Evolutionary conservation across 1,140 invertebrate genomes (phyloP).

Genomic region (Ceratitis capitata): DNA sequence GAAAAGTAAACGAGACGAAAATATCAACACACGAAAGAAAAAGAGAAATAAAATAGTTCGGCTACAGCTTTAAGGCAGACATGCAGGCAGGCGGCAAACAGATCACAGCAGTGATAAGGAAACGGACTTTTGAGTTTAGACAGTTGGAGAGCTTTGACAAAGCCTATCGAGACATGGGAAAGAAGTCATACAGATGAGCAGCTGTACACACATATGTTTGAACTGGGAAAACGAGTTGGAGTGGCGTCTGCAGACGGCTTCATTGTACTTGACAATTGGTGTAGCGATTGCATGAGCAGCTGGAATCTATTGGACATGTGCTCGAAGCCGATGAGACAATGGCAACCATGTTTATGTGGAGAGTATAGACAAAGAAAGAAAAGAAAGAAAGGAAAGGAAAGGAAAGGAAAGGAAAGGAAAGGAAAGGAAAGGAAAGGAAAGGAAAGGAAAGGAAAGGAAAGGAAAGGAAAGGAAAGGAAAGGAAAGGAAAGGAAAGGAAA

Average conservation of each 20-base stretch:
- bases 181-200: background rate
- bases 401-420: no score
- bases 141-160: background rate
- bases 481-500: no score
- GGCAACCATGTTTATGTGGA: background rate
- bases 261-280: background rate
- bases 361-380: background rate
- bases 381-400: no score
- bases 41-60: background rate
- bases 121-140: constrained; percentile 20
- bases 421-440: no score
- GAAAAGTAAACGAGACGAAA: background rate
- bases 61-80: no score
- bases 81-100: background rate
- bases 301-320: background rate
- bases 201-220: background rate
- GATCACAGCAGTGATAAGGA: background rate
- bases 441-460: no score
- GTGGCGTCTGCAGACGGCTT: background rate
- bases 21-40: background rate
- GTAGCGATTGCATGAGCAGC: background rate
- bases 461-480: no score
- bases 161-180: background rate
- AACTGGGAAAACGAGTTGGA: background rate
- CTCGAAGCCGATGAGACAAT: background rate